A percentile compares a stretch with the other conserved stretches of the same genome.
Conservation (phyloP, 2,113 vertebrate species). For the Garra rufa region DNA sequence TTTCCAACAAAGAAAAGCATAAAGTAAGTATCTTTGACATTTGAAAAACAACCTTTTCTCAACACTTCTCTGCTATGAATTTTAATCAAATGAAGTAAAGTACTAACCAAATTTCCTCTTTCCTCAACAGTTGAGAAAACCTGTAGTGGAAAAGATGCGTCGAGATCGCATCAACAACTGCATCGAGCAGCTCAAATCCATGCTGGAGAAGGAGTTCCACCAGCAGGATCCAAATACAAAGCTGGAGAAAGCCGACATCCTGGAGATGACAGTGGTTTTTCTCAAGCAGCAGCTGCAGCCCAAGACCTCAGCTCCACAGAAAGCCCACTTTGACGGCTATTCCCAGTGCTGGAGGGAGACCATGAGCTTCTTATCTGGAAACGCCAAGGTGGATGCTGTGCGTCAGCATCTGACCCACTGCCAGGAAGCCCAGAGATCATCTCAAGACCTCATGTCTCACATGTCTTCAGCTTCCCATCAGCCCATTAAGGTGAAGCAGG, state of each 20-base stretch:
- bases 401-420: conserved; percentile 49
- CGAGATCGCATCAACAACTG: conserved; percentile 70
- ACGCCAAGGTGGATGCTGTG: conserved; percentile 67
- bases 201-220: conserved; percentile 76
- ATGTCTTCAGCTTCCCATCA: conserved; percentile 16
- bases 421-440: conserved; percentile 38
- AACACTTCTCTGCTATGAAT: too few relatives aligned
- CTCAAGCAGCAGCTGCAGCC: conserved; percentile 66
- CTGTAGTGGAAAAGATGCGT: conserved; percentile 78
- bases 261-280: conserved; percentile 78
- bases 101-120: conserved; percentile 42
- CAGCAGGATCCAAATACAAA: conserved; percentile 75
- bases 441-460: not conserved
- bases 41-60: not conserved
- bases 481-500: conserved; percentile 63
- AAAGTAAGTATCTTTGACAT: conserved; percentile 61
- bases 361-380: conserved; percentile 75
- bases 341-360: conserved; percentile 58
- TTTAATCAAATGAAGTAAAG: too few relatives aligned
- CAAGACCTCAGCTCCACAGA: conserved; percentile 52
- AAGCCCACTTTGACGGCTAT: conserved; percentile 73
- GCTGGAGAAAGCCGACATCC: conserved; percentile 77
- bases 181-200: conserved; percentile 68
- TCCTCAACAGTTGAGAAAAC: conserved; percentile 73
- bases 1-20: conserved; percentile 69